Evolutionary conservation across 2,888 invertebrate genomes (phyloP), one percentile per base, ranked within the genome.

Genomic region (Corythucha ciliata): DNA sequence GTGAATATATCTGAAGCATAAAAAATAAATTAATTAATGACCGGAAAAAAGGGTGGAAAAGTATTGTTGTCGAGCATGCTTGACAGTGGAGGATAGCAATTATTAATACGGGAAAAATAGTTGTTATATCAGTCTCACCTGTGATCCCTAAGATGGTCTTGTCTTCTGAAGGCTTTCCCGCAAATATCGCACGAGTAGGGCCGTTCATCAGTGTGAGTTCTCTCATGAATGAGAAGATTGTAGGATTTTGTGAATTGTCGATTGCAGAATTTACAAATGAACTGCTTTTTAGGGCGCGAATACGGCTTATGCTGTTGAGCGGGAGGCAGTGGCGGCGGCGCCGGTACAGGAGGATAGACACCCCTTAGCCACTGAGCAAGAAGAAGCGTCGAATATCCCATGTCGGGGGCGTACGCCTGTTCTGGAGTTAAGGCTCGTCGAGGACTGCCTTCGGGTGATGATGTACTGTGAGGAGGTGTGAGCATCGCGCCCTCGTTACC

Each of bases 211-310:
- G 94, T 96, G 69, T 96, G 96, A 2, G 94, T 97, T 64, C 93
- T 77, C 68, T 94, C 96, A 69, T 97, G 96, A 62, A 97, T 97
- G 64, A 96, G 77, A 62, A 97, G 76, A 70, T 97, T 97, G 76
- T 97, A 97, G 42, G 92, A 91, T 70, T 97, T 97, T 59, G 94
- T 96, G 72, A 97, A 97, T 67, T 94, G 91, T 29, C 96, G 79
- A 67, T 89, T 85, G 74, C 97, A 97, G 71, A 86, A 96, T 72
- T 92, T 90, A 77, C 96, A 97, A 66, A 97, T 94, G 72, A 93
- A 96, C 71, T 96, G 78, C 67, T 81, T 81, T 70, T 79, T 79
- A 59, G 78, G 76, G 57, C 78, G 69, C 74, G 70, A 69, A 74
- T 72, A 70, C 60, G 71, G 67, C 63, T 71, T 66, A 64, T 68